These are phyloP conservation scores for Micrasema minimum DNA, from an alignment of 1,140 invertebrate genomes.

Conservation along the genomic window DNA sequence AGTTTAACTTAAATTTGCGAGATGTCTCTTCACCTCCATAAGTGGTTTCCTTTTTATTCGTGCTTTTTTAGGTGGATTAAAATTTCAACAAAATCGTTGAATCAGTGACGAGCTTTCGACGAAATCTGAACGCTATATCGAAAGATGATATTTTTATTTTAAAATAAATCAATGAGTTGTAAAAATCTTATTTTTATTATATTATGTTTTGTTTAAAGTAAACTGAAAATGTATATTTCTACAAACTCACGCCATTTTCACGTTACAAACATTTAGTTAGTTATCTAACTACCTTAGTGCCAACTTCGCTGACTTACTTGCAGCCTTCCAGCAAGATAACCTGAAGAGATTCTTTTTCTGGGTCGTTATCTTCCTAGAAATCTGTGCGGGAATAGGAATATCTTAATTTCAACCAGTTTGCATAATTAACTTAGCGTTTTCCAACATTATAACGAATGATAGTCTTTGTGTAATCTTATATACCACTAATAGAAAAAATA, in stretches of 20 bases:
- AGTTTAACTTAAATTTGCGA: slow-evolving; percentile 51
- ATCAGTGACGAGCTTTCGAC: too few species aligned
- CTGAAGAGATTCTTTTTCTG: neutral
- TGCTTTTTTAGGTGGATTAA: slow-evolving; percentile 26
- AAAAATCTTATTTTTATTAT: too few species aligned
- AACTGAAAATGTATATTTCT: too few species aligned
- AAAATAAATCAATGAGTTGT: too few species aligned
- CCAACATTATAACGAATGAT: neutral
- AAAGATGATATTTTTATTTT: too few species aligned
- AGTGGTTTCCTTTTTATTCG: slow-evolving; percentile 20
- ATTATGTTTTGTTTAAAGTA: too few species aligned
- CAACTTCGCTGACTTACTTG: slow-evolving; percentile 16
- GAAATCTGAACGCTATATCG: too few species aligned
- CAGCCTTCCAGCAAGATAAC: slow-evolving; percentile 39
- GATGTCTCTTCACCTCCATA: slow-evolving; percentile 38
- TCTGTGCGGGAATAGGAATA: slow-evolving; percentile 23
- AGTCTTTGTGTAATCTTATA: too few species aligned
- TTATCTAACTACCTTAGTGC: slow-evolving; percentile 16
- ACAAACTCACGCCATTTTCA: too few species aligned
- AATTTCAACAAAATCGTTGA: slow-evolving; percentile 31
- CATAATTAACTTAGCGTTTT: slow-evolving; percentile 23
- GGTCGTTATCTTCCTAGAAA: slow-evolving; percentile 24
- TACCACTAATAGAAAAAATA: too few species aligned
- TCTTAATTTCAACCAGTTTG: slow-evolving; percentile 30
- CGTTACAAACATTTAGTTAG: too few species aligned